phyloP scores from a whole-genome alignment of 2,797 vertebrate species.

The Halcyon smyrnensis region DNA sequence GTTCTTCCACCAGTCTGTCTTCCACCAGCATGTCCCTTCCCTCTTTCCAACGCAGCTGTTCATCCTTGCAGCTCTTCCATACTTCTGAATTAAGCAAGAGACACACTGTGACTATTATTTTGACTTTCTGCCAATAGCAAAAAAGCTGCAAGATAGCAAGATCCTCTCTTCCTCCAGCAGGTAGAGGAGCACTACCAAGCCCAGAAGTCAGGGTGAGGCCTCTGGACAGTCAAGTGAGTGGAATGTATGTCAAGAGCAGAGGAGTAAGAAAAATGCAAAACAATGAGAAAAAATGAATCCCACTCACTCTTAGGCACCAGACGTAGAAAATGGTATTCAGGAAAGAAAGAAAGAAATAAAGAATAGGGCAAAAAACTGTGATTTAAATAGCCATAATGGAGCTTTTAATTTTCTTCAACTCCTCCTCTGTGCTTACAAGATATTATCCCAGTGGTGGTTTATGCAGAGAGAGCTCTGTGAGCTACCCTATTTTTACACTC shows the following conservation, averaged over 20 bases:
- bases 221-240: neutral
- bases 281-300: neutral
- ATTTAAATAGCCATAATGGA: conserved; percentile 2
- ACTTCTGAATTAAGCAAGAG: neutral
- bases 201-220: neutral
- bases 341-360: neutral
- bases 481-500: conserved; percentile 14
- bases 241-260: neutral
- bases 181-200: neutral
- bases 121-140: neutral
- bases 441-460: neutral
- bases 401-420: conserved; percentile 19
- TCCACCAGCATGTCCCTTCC: neutral
- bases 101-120: neutral
- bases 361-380: neutral
- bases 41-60: neutral
- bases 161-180: neutral
- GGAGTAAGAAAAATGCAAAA: neutral
- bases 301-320: neutral
- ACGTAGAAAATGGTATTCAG: neutral
- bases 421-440: conserved; percentile 10
- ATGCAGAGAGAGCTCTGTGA: neutral
- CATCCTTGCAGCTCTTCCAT: neutral
- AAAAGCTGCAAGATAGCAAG: neutral
- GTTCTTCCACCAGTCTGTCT: neutral